Evolutionary conservation across 2,888 invertebrate species (phyloP), one percentile per base, ranked within the genome.

Genomic region (Leptothorax acervorum): DNA sequence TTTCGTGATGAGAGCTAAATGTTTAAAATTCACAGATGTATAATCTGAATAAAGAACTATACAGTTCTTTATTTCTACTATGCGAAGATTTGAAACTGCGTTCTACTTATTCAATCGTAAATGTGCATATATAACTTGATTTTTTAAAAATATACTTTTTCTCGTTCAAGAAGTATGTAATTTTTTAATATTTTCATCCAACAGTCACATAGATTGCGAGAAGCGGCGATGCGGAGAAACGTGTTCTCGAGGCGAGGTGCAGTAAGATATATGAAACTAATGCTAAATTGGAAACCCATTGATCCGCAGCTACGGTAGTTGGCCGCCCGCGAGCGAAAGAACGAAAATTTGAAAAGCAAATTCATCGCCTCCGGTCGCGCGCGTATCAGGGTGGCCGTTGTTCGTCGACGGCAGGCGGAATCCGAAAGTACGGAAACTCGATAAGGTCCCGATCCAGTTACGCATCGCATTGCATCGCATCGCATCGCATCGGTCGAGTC

Each of bases 371-470:
- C 42, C 60, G 48, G 74, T 57, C 73, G 45, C 79, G 57, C 57
- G 79, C 35, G 39, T 60, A 60, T 79, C 60, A 63, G 82, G 74
- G 66, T 75, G 78, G 73, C 57, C 85, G 71, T 65, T 76, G 71
- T 53, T 53, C 42, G 74, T 60, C 82, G 70, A 51, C 82, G 74
- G 82, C 83, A 74, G 82, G 82, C 76, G 89, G 85, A 89, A 87
- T 87, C 74, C 87, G 62, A 85, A 89, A 90, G 87, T 85, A 85
- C 84, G 90, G 82, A 86, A 89, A 90, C 83, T 89, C 90, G 84
- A 90, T 89, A 87, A 87, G 78, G 78, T 89, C 79, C 45, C 85
- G 85, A 86, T 82, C 87, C 83, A 85, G 86, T 89, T 88, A 87
- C 88, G 86, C 88, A 87, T 81, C 85, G 84, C 82, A 60, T 75